These are phyloP conservation scores for Geotrypetes seraphini DNA, from an alignment of 2,797 vertebrate species.

Conservation along the genomic window DNA sequence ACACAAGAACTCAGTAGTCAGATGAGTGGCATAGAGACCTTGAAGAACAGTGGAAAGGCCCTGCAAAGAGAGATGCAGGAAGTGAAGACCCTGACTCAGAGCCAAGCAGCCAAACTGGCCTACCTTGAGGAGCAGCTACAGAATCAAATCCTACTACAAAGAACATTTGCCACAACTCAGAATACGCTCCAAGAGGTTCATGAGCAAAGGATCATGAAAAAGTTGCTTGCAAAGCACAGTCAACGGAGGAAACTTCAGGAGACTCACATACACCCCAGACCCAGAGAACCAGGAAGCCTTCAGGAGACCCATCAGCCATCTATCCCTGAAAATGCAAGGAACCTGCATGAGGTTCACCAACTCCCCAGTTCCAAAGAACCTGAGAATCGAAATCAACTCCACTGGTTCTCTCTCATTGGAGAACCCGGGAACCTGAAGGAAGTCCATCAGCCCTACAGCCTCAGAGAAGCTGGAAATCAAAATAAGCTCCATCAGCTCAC, in stretches of 20 bases:
- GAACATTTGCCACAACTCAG: background rate
- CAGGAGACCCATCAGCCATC: background rate
- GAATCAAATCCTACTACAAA: constrained; percentile 2
- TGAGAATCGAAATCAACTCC: constrained; percentile 1
- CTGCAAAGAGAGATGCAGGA: constrained; percentile 17
- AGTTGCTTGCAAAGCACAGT: background rate
- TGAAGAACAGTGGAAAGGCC: constrained; percentile 27
- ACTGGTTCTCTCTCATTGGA: background rate
- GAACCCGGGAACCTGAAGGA: background rate
- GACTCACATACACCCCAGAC: too few relatives aligned
- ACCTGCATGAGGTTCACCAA: background rate
- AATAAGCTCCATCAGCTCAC: background rate
- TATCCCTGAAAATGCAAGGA: background rate
- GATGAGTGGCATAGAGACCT: constrained; percentile 16
- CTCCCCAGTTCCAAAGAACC: constrained; percentile 3
- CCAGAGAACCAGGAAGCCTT: too few relatives aligned
- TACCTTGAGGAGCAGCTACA: constrained; percentile 28
- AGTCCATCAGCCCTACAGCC: background rate
- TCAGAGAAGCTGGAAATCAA: constrained; percentile 4
- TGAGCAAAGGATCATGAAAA: background rate
- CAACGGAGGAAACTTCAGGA: background rate
- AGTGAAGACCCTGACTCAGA: constrained; percentile 22
- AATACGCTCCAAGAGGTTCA: background rate
- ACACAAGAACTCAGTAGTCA: constrained; percentile 31
- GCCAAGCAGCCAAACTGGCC: constrained; percentile 28